Conservation (phyloP, 1,140 invertebrate species). For the Schmidtea mediterranea region DNA sequence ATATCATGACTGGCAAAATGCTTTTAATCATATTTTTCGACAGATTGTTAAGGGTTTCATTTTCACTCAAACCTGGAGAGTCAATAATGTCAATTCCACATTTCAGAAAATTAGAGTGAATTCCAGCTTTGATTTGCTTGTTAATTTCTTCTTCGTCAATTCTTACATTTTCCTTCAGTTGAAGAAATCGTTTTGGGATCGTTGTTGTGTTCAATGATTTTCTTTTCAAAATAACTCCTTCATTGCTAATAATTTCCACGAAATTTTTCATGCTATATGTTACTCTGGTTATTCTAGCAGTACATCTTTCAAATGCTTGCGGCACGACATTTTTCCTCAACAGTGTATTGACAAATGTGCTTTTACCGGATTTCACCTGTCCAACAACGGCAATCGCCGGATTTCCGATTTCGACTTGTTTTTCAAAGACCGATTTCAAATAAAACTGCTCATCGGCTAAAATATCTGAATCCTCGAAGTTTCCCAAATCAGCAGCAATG, state of each 20-base stretch:
- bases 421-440: too few species aligned
- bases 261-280: constrained; percentile 2
- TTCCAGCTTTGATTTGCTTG: constrained; percentile 1
- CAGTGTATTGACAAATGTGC: constrained; percentile 3
- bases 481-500: too few species aligned
- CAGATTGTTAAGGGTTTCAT: neutral
- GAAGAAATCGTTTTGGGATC: neutral
- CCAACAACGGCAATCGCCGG: constrained; percentile 4
- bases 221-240: neutral
- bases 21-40: neutral
- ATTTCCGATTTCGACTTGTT: neutral
- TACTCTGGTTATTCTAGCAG: constrained; percentile 3
- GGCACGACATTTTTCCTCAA: constrained; percentile 1
- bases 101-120: constrained; percentile 2
- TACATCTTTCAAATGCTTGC: neutral
- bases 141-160: neutral
- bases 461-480: too few species aligned
- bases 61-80: constrained; percentile 7
- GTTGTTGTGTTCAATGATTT: neutral
- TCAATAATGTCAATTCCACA: constrained; percentile 5
- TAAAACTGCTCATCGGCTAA: too few species aligned
- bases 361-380: constrained; percentile 6
- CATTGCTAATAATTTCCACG: neutral
- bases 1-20: constrained; percentile 3
- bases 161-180: neutral